phyloP scores from a whole-genome alignment of 2,888 invertebrate species.

The Pyrgus malvae region DNA sequence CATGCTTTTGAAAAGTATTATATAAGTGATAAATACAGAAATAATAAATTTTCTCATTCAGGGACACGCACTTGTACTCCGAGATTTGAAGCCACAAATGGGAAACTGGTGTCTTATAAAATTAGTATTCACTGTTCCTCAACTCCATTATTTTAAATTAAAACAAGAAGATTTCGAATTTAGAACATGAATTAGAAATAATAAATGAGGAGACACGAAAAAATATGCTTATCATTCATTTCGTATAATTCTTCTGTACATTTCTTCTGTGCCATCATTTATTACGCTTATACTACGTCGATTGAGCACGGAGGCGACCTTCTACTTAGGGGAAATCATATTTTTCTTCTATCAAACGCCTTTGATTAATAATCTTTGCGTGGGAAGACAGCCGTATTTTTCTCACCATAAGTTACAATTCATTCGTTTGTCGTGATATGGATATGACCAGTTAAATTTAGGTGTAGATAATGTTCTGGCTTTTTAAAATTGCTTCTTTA shows the following conservation, averaged over 20 bases:
- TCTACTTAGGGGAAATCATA: slow-evolving; percentile 56
- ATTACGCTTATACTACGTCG: slow-evolving; percentile 44
- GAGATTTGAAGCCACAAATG: too few relatives aligned
- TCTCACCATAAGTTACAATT: slow-evolving; percentile 72
- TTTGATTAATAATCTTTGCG: slow-evolving; percentile 69
- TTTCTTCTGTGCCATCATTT: slow-evolving; percentile 36
- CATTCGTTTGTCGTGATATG: slow-evolving; percentile 60
- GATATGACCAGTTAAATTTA: slow-evolving; percentile 33
- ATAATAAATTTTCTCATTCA: too few relatives aligned
- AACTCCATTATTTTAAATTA: too few relatives aligned
- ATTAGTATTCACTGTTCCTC: too few relatives aligned
- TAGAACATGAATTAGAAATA: too few relatives aligned
- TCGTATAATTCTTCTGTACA: slow-evolving; percentile 19
- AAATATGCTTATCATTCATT: slow-evolving; percentile 16
- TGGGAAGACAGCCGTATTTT: slow-evolving; percentile 67
- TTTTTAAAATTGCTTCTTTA: too few relatives aligned
- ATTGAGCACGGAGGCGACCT: slow-evolving; percentile 47
- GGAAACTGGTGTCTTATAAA: too few relatives aligned
- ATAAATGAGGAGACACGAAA: background rate
- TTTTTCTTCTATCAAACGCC: slow-evolving; percentile 62
- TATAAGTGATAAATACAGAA: too few relatives aligned
- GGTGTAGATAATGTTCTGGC: background rate
- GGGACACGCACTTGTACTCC: too few relatives aligned
- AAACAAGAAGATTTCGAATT: too few relatives aligned
- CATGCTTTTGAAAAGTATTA: too few relatives aligned